Evolutionary conservation across 1,140 invertebrate genomes (phyloP).

Genomic region (Bilobella aurantiaca): DNA sequence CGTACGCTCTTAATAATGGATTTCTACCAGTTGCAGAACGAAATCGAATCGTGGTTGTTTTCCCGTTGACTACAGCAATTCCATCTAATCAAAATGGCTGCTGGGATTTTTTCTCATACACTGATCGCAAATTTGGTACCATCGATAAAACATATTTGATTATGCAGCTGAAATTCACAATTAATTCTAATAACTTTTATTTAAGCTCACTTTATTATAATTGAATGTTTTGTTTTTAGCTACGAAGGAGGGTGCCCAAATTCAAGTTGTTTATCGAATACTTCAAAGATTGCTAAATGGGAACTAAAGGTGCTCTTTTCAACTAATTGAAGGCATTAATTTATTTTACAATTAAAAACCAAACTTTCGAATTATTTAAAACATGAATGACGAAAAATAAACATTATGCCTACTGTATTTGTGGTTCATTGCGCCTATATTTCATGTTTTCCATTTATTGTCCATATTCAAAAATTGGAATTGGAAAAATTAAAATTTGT

Average conservation of each 20-base stretch:
- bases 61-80: constrained; percentile 1
- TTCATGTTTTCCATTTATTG: not conserved
- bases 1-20: not conserved
- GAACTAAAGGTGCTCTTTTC: not conserved
- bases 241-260: constrained; percentile 10
- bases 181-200: no score
- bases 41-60: constrained; percentile 6
- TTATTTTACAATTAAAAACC: no score
- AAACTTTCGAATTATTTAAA: no score
- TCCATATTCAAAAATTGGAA: no score
- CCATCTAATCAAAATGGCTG: not conserved
- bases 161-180: no score
- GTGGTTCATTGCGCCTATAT: not conserved
- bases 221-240: constrained; percentile 6
- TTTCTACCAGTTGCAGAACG: constrained; percentile 9
- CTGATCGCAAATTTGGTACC: constrained; percentile 11
- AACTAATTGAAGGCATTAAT: no score
- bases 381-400: no score
- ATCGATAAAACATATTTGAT: not conserved
- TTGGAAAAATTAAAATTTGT: no score
- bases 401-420: not conserved
- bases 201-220: no score
- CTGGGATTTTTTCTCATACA: constrained; percentile 17
- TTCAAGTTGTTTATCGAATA: constrained; percentile 13
- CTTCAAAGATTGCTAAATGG: constrained; percentile 7